Conservation (phyloP, 2,113 vertebrate genomes). For the Polypterus bichir region DNA sequence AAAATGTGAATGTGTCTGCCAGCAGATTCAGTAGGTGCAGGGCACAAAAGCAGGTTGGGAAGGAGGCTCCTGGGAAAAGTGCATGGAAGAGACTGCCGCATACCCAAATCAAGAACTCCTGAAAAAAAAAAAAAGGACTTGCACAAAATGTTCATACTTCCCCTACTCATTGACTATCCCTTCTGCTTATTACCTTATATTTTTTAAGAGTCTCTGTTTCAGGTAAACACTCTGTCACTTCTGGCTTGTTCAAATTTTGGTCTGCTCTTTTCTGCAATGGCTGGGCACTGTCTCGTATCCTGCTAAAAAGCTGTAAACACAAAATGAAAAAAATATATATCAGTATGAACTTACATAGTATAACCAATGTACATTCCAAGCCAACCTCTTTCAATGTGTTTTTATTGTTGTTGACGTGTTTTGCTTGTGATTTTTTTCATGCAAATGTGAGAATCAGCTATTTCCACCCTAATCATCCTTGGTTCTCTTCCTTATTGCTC, state of each 20-base stretch:
- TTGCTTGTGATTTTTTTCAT: no score
- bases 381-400: no score
- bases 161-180: slow-evolving; percentile 25
- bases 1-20: slow-evolving; percentile 64
- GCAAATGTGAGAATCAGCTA: no score
- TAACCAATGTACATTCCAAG: no score
- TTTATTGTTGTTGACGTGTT: no score
- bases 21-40: slow-evolving; percentile 70
- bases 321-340: slow-evolving; percentile 16
- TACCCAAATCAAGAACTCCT: slow-evolving; percentile 76
- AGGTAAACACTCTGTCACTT: no score
- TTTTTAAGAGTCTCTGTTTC: slow-evolving; percentile 15
- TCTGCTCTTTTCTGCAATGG: slow-evolving; percentile 59
- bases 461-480: no score
- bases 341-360: no score
- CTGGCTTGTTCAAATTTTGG: slow-evolving; percentile 40
- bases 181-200: slow-evolving; percentile 7
- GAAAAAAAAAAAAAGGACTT: slow-evolving; percentile 15
- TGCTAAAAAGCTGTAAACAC: slow-evolving; percentile 64
- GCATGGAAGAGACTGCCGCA: slow-evolving; percentile 66
- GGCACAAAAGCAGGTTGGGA: slow-evolving; percentile 71
- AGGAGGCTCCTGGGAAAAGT: slow-evolving; percentile 77
- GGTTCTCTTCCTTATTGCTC: no score
- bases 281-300: slow-evolving; percentile 76
- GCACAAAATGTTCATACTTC: neutral